Base-by-base conservation (phyloP, 1,140 invertebrate genomes). In the Macrobrachium rosenbergii region DNA sequence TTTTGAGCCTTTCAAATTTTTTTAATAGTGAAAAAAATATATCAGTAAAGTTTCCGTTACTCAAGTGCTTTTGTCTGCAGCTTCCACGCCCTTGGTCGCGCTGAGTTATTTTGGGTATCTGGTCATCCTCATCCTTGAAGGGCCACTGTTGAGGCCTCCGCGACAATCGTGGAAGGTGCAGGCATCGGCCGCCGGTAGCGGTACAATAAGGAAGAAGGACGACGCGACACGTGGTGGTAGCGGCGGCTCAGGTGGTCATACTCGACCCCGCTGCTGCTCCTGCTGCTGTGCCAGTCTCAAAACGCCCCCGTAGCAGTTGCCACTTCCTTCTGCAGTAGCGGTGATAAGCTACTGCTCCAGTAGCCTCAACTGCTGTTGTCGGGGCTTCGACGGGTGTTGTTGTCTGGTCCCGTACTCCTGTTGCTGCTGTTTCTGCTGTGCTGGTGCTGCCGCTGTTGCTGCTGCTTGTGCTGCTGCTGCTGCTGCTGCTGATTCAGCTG, bases 81-180 rank as follows among this genome's bases (percentile, higher is more conserved):
- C 63, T 81, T 81, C 79, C 79, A 81, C 79, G 45, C 23, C 62
- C 28, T 63, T 81, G n/a, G 60, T 81, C 63, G 79, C 75, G 75
- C 52, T 77, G 17, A 77, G 12, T 58, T 58, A 52, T 72, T 72
- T 72, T 72, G 69, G 37, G 69, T 17, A 72, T 72, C 23, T 81
- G 79, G 28, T 81, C 12, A 45, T 81, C 10, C 12, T 37, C 14
- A 63, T 21, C 16, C 58, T 43, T 63, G 17, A 52, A 17, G 19
- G 45, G 62, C 60, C 79, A 43, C 60, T 43, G 79, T 81, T 81
- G 79, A 81, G 63, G 62, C 79, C 79, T 60, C 79, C 23, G 63
- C 79, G 79, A 37, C 63, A 43, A 63, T 60, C n/a, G 79, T 81
- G 79, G 79, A 81, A 81, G 79, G 79, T 81, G 79, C 79, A 81